Base-by-base conservation (phyloP, 2,797 vertebrate species). In the Garrulus glandarius region DNA sequence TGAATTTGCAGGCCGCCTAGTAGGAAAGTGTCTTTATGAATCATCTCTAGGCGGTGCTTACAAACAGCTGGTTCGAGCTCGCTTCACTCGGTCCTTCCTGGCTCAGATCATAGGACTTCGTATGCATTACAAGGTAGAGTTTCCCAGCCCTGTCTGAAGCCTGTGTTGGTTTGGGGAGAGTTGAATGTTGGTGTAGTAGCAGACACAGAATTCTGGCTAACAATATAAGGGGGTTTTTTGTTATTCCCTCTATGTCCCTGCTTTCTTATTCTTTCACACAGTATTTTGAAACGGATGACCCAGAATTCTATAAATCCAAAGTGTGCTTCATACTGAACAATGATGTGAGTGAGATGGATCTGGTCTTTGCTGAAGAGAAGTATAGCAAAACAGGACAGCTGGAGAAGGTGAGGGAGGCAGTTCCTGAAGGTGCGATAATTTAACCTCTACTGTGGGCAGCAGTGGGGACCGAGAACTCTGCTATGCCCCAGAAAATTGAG, bases 291-390 rank as follows among this genome's bases (percentile, higher is more conserved):
- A 99, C 99, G 0, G 99, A 99, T 75, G 99, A 99, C 97, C 99
- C 99, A 76, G 99, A 99, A 97, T 99, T 99, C 97, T 99, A 99
- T 98, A 99, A 99, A 98, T 99, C 99, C 93, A 99, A 99, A 98
- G 99, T 99, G 91, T 99, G 99, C 97, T 99, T 99, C 97, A 99
- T 99, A 97, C 98, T 99, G 94, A 99, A 99, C 98, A 99, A 99
- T 97, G 99, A 99, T 97, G 99, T 99, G 97, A 99, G 98, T 86
- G 99, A 99, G 96, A 99, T 99, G 99, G 99, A 99, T 97, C 97
- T 99, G 94, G 99, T 99, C 92, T 99, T 99, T 95, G 99, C 99
- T 46, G 99, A 99, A 97, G 99, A 99, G 97, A 99, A 99, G 96
- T 99, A 99, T 83, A 99, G 98, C 97, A 99, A 98, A 97, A 98